phyloP scores from a whole-genome alignment of 1,140 invertebrate genomes.

The Panulirus ornatus region DNA sequence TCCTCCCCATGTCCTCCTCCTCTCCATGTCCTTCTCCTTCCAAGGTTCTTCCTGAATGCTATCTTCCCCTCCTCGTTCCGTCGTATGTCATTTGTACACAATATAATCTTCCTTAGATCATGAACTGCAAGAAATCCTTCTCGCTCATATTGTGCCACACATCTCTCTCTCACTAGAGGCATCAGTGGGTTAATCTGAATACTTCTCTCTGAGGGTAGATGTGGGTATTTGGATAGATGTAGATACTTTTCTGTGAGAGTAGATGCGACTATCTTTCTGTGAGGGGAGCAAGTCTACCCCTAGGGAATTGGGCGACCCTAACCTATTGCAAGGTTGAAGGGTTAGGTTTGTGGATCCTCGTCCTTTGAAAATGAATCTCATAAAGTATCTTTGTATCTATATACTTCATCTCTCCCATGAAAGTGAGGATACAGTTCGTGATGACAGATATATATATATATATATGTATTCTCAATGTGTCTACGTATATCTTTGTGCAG shows the following conservation, averaged over 20 bases:
- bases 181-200: not conserved
- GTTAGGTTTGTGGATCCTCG: not conserved
- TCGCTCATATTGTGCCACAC: not conserved
- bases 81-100: too few species aligned
- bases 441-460: too few species aligned
- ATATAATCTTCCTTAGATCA: not conserved
- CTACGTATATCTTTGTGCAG: too few species aligned
- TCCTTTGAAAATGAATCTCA: too few species aligned
- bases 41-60: not conserved
- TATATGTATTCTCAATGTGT: too few species aligned
- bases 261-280: too few species aligned
- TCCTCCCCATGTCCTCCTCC: not conserved
- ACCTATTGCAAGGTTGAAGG: not conserved
- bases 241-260: not conserved
- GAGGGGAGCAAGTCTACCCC: too few species aligned
- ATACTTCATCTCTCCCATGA: too few species aligned
- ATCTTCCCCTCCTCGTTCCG: not conserved
- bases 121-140: not conserved
- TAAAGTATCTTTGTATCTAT: too few species aligned
- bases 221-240: not conserved
- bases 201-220: not conserved
- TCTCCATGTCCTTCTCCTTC: conserved; percentile 12
- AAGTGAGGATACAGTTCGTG: too few species aligned
- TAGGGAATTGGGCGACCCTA: too few species aligned
- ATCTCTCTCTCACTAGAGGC: not conserved